These are phyloP conservation scores for Porites divaricata DNA, from an alignment of 92 coral and sea anemone genomes.

Conservation along the genomic window DNA sequence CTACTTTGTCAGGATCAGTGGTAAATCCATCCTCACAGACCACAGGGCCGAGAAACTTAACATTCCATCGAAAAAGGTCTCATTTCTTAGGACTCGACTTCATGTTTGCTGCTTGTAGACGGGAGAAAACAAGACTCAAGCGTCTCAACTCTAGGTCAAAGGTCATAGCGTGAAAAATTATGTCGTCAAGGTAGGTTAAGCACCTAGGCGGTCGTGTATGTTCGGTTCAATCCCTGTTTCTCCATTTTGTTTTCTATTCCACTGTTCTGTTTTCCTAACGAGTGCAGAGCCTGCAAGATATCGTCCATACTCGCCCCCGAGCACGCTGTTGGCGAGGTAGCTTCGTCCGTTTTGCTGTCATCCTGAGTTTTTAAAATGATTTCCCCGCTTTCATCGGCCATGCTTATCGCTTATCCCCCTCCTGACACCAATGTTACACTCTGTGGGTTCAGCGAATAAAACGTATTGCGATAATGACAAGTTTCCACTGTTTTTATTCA, in stretches of 20 bases:
- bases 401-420: background rate
- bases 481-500: too few species aligned
- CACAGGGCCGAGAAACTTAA: too few species aligned
- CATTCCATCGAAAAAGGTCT: background rate
- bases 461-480: too few species aligned
- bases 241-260: conserved; percentile 13
- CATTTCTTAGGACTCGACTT: conserved; percentile 44
- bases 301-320: conserved; percentile 17
- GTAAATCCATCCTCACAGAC: conserved; percentile 15
- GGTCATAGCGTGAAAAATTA: conserved; percentile 2
- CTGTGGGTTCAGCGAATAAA: background rate
- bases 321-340: conserved; percentile 1
- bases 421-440: conserved; percentile 21
- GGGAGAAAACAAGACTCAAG: background rate
- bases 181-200: conserved; percentile 13
- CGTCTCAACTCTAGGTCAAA: conserved; percentile 1
- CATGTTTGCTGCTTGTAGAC: conserved; percentile 28
- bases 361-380: background rate
- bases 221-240: conserved; percentile 17
- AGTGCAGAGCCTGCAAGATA: conserved; percentile 7
- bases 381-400: background rate
- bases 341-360: background rate
- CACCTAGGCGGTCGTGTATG: too few species aligned
- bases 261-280: conserved; percentile 1
- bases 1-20: background rate